Conservation (phyloP, 1,140 invertebrate species). For the Trichonephila clavata region DNA sequence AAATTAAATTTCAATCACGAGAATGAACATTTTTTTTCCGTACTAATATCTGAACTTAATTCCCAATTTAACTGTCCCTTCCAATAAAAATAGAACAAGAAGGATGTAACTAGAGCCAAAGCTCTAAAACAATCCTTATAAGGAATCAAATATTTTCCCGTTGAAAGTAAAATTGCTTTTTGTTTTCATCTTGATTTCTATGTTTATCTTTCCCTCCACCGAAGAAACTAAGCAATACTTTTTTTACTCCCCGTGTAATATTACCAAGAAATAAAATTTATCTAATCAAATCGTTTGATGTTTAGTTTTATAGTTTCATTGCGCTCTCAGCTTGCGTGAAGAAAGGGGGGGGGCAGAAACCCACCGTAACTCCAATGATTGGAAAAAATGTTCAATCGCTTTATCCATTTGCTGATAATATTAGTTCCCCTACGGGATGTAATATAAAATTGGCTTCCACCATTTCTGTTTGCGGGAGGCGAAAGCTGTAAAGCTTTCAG, state of each 20-base stretch:
- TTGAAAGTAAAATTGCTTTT: no score
- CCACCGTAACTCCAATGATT: neutral
- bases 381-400: neutral
- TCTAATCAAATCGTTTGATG: neutral
- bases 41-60: no score
- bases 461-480: neutral
- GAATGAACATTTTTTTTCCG: no score
- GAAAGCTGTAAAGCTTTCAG: neutral
- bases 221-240: neutral
- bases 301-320: neutral
- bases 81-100: no score
- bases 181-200: neutral
- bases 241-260: neutral
- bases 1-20: no score
- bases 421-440: neutral
- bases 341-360: neutral
- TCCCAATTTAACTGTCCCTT: no score
- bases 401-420: neutral
- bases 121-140: no score
- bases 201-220: neutral
- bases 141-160: no score
- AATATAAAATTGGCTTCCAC: slow-evolving; percentile 1
- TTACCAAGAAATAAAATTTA: neutral
- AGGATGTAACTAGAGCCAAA: no score
- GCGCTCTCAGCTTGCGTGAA: neutral